Base-by-base conservation (phyloP, 1,140 invertebrate species). In the Bradynema listronoti region DNA sequence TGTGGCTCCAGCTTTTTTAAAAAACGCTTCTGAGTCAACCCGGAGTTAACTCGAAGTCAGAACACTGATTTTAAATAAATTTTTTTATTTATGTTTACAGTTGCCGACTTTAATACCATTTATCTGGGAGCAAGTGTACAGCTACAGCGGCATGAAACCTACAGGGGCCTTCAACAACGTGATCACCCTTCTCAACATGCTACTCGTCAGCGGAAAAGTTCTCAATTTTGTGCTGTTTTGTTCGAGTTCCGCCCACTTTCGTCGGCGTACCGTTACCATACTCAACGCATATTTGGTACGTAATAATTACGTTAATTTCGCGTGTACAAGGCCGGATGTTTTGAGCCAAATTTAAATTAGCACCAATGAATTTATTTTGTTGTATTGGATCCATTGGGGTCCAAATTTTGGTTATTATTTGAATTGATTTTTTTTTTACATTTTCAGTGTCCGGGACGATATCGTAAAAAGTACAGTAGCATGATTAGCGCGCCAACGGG, bases 91-190 rank as follows among this genome's bases (percentile, higher is more conserved):
- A 5, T 5, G 0, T 25, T 70, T 65, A 41, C 36, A 66, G 65
- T 42, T 66, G 14, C 69, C 69, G 30, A 68, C 60, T 22, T 32
- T 69, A 30, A 59, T 54, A 29, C 71, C 67, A 41, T 65, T 69
- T 46, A 51, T 69, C 39, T 69, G 71, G 71, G 71, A 69, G 41
- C 71, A 73, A n/a, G 32, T 65, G 27, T 49, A 65, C 66, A 24
- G 63, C 49, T 39, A 69, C 65, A 42, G 19, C 19, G 16, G 42
- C 5, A 56, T 19, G 22, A 25, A 58, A 24, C 42, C 45, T 59
- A 58, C 63, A 25, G 32, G 24, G 30, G 52, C 52, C 25, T 55
- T 55, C 16, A 55, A 55, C 43, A 55, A 50, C 32, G 52, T 55
- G 33, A 70, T 63, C 6, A 69, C 66, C 34, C 30, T 66, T 16